Evolutionary conservation across 2,888 invertebrate species (phyloP).

Genomic region (Standfussiana lucernea): DNA sequence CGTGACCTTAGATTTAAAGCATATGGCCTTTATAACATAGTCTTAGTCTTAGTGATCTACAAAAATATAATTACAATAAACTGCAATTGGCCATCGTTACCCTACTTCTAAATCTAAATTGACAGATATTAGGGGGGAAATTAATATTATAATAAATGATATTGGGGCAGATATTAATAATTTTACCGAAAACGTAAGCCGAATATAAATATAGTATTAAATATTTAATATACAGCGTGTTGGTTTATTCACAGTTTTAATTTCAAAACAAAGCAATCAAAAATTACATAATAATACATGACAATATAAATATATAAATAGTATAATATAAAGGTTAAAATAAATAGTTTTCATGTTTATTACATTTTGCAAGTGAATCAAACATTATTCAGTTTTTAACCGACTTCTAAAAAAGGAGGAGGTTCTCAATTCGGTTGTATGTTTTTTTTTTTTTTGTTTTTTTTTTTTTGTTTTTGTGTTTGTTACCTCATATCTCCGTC

Average conservation of each 20-base stretch:
- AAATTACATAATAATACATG: too few relatives aligned
- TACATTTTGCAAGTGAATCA: too few relatives aligned
- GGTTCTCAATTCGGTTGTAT: too few relatives aligned
- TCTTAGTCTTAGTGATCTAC: constrained; percentile 10
- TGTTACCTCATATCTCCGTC: too few relatives aligned
- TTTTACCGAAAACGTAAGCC: constrained; percentile 55
- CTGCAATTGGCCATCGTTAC: constrained; percentile 50
- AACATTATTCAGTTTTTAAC: too few relatives aligned
- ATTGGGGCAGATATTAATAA: constrained; percentile 61
- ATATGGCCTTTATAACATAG: constrained; percentile 27
- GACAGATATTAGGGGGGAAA: constrained; percentile 56
- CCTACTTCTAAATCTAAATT: constrained; percentile 48
- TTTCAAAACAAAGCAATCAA: too few relatives aligned
- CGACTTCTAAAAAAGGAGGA: too few relatives aligned
- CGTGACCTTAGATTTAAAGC: constrained; percentile 36
- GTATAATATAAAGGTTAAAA: background rate
- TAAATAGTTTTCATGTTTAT: too few relatives aligned
- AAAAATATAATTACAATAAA: constrained; percentile 43
- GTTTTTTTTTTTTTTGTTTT: too few relatives aligned
- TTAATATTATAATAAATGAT: constrained; percentile 63
- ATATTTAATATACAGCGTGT: constrained; percentile 58
- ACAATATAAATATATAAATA: too few relatives aligned
- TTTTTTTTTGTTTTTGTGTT: too few relatives aligned
- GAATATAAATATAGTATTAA: constrained; percentile 62
- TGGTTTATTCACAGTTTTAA: constrained; percentile 12